These are phyloP conservation scores for Pseudochirops cupreus DNA, from an alignment of 2,797 vertebrate species.

Conservation along the genomic window DNA sequence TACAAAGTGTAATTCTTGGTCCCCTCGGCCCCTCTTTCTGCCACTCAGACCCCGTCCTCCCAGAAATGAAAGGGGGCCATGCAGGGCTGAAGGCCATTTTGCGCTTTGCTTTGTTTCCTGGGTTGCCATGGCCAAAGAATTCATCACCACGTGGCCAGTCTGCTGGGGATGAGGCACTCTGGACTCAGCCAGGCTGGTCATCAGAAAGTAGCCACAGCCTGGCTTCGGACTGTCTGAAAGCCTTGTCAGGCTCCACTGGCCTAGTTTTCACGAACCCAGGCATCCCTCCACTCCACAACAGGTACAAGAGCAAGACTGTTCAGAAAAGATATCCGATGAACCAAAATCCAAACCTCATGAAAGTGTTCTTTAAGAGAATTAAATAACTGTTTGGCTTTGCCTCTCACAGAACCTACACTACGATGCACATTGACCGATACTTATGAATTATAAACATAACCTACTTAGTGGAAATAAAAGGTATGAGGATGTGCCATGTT, in stretches of 20 bases:
- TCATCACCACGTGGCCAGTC: background rate
- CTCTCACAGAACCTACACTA: background rate
- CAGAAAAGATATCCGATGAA: background rate
- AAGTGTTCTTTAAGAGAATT: background rate
- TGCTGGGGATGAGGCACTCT: background rate
- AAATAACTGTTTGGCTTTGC: background rate
- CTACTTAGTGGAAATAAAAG: conserved; percentile 38
- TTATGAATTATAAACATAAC: conserved; percentile 39
- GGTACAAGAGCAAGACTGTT: background rate
- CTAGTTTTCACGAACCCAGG: background rate
- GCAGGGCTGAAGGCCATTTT: background rate
- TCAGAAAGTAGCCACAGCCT: background rate
- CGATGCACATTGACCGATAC: conserved; percentile 29
- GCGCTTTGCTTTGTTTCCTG: background rate
- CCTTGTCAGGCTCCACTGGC: background rate
- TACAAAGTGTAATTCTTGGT: background rate
- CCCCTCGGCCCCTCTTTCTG: background rate
- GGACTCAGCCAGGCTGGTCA: background rate
- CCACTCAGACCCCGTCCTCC: background rate
- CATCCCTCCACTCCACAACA: background rate
- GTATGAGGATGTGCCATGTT: conserved; percentile 54
- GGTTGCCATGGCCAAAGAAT: background rate
- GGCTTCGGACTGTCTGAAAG: background rate
- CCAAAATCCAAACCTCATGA: background rate
- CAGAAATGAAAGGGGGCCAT: background rate